These are phyloP conservation scores for Paradoxurus hermaphroditus DNA, from an alignment of 2,113 vertebrate species.

Conservation along the genomic window DNA sequence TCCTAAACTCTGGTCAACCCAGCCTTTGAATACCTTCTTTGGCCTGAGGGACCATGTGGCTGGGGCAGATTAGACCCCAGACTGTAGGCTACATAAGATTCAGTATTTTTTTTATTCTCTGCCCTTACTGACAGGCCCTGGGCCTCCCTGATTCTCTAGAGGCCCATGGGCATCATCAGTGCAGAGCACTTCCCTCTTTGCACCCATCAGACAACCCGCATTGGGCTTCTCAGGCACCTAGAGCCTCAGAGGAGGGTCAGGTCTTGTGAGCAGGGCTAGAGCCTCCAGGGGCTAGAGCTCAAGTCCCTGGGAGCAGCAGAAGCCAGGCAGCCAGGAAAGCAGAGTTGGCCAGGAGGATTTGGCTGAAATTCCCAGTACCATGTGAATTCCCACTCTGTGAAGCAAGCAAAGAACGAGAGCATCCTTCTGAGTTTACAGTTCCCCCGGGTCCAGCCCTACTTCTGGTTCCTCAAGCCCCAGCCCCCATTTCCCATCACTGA, in stretches of 20 bases:
- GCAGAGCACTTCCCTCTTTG: not conserved
- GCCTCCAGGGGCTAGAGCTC: not conserved
- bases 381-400: conserved; percentile 56
- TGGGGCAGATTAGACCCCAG: not conserved
- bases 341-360: not conserved
- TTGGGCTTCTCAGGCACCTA: not conserved
- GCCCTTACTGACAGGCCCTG: not conserved
- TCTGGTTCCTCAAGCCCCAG: conserved; percentile 5
- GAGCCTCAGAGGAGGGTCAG: not conserved
- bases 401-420: conserved; percentile 47
- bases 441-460: conserved; percentile 41
- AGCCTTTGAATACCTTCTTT: not conserved
- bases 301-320: not conserved
- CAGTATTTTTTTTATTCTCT: not conserved
- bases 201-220: not conserved
- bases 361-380: not conserved
- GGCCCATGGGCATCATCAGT: not conserved
- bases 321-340: conserved; percentile 24
- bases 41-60: not conserved
- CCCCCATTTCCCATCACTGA: conserved; percentile 37
- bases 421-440: conserved; percentile 59
- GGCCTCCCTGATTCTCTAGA: not conserved
- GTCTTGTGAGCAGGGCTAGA: not conserved
- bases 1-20: not conserved
- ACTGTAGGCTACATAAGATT: not conserved